phyloP scores from a whole-genome alignment of 2,888 invertebrate genomes.

The Ectemnius continuus region DNA sequence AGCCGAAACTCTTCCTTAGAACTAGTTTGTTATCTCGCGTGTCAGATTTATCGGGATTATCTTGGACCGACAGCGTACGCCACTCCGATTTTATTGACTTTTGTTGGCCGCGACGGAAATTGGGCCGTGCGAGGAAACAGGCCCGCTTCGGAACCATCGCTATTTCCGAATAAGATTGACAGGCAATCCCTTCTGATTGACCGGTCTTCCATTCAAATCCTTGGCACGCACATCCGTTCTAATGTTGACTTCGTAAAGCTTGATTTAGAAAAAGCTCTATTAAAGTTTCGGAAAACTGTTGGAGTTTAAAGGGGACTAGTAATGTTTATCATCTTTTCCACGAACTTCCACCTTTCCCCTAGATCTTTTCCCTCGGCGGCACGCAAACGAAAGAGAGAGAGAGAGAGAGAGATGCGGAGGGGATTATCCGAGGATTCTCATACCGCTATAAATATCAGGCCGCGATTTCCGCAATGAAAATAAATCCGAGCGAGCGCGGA shows the following conservation, averaged over 20 bases:
- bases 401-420: neutral
- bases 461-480: constrained; percentile 61
- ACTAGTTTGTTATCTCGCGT: constrained; percentile 48
- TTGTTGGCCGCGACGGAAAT: neutral
- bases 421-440: constrained; percentile 36
- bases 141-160: neutral
- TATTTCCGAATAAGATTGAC: neutral
- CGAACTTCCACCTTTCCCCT: too few species aligned
- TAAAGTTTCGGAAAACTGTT: too few species aligned
- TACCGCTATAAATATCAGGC: constrained; percentile 55
- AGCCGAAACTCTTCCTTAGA: constrained; percentile 13
- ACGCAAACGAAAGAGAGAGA: too few species aligned
- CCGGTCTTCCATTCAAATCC: too few species aligned
- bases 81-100: constrained; percentile 68
- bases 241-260: too few species aligned
- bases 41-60: constrained; percentile 67
- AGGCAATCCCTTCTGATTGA: neutral
- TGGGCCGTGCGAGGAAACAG: neutral
- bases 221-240: too few species aligned
- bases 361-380: too few species aligned
- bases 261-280: too few species aligned
- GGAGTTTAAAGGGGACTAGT: too few species aligned
- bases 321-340: too few species aligned
- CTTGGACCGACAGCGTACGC: constrained; percentile 61
- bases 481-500: constrained; percentile 46